Evolutionary conservation across 2,113 vertebrate species (phyloP).

Genomic region (Lepisosteus oculatus): DNA sequence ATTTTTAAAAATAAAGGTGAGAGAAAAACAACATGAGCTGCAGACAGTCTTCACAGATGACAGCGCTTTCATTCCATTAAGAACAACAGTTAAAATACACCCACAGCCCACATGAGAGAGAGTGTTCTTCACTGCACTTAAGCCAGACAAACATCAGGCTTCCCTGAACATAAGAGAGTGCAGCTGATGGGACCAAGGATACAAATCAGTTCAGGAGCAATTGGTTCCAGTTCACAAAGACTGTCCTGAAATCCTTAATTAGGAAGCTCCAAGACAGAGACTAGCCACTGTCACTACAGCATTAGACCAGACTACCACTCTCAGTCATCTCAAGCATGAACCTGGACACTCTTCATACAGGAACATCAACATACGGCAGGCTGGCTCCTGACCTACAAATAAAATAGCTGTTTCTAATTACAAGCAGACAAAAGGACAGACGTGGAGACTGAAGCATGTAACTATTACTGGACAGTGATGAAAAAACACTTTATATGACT

Average conservation of each 20-base stretch:
- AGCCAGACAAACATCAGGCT: too few species aligned
- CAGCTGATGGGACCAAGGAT: slow-evolving; percentile 37
- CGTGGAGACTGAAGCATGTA: neutral
- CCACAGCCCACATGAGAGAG: too few species aligned
- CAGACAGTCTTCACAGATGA: too few species aligned
- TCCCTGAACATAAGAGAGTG: slow-evolving; percentile 3
- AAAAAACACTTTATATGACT: too few species aligned
- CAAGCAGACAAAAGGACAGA: neutral
- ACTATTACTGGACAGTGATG: neutral
- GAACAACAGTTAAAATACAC: too few species aligned
- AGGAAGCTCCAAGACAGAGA: slow-evolving; percentile 33
- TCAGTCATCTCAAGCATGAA: slow-evolving; percentile 48
- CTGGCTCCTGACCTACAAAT: slow-evolving; percentile 8
- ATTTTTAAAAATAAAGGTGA: too few species aligned
- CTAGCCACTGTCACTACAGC: slow-evolving; percentile 23
- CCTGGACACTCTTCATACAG: slow-evolving; percentile 32
- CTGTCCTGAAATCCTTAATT: slow-evolving; percentile 36
- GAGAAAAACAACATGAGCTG: too few species aligned
- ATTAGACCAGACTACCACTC: neutral
- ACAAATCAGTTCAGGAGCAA: slow-evolving; percentile 59
- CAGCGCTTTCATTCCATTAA: too few species aligned
- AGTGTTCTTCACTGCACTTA: too few species aligned
- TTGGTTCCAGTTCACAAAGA: slow-evolving; percentile 36
- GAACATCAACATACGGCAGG: slow-evolving; percentile 33
- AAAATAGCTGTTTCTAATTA: slow-evolving; percentile 9